Evolutionary conservation across 1,140 invertebrate genomes (phyloP).

Genomic region (Zelostemma sp.): DNA sequence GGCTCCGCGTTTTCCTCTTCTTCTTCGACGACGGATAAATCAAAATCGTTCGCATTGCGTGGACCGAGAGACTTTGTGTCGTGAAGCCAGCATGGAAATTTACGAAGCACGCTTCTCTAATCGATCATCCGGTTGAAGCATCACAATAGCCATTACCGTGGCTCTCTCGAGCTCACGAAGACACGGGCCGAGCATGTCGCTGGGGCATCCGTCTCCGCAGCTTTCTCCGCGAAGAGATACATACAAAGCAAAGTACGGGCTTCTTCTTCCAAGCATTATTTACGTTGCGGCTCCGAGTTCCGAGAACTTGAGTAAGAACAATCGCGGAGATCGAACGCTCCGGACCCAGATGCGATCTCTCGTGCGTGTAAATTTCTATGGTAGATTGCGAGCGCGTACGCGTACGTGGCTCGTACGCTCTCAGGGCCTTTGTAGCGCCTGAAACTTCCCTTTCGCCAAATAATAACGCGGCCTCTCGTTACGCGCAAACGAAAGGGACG

Average conservation of each 20-base stretch:
- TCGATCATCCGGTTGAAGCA: conserved; percentile 36
- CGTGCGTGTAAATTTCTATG: too few species aligned
- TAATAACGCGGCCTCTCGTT: too few species aligned
- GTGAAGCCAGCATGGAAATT: conserved; percentile 41
- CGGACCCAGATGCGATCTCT: not conserved
- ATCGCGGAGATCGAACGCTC: conserved; percentile 22
- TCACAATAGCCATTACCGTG: conserved; percentile 43
- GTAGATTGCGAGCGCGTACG: too few species aligned
- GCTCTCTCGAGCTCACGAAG: conserved; percentile 29
- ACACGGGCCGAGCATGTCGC: conserved; percentile 20
- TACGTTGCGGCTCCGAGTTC: not conserved
- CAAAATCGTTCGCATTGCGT: conserved; percentile 54
- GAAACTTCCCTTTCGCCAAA: too few species aligned
- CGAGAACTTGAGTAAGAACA: conserved; percentile 37
- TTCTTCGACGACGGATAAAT: conserved; percentile 44
- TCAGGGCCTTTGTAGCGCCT: too few species aligned
- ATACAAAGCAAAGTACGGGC: too few species aligned
- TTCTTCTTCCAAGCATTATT: too few species aligned
- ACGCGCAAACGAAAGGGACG: too few species aligned
- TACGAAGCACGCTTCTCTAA: conserved; percentile 32
- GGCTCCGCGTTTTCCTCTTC: not conserved
- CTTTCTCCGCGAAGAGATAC: too few species aligned
- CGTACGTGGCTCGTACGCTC: too few species aligned
- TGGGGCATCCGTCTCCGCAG: too few species aligned
- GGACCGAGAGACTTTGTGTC: conserved; percentile 33